Base-by-base conservation (phyloP, 2,888 invertebrate species). In the Harpalus rufipes region DNA sequence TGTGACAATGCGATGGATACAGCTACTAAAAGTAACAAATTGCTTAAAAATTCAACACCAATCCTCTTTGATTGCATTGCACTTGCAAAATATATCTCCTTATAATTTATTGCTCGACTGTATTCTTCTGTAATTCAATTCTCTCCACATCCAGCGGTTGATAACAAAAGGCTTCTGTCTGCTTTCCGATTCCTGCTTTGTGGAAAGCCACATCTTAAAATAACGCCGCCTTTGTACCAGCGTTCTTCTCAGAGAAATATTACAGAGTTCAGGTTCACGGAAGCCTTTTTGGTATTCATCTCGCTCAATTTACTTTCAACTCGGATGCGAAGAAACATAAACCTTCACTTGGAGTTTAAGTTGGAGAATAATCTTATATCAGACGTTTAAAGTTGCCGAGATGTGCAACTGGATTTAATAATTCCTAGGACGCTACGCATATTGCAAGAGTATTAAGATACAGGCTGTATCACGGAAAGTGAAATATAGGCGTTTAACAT, bases 231-330 rank as follows among this genome's bases (percentile, higher is more conserved):
- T 18, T 18, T n/a, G 6, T 74, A 10, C 72, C 12, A 14, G 6
- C n/a, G 63, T 25, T 63, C 68, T 16, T 44, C 44, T 74, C 18
- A 10, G 72, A 41, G 18, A 74, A 74, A 74, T 74, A 74, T 74
- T 74, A 18, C 72, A 44, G 16, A 7, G 72, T 74, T 74, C 10
- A 74, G 72, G 72, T 74, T 74, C 72, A 74, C 41, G 41, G 18
- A 74, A 74, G 18, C 72, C 72, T 74, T 72, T 18, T 41, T 41
- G 10, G 18, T 68, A 68, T 68, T 68, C 68, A 25, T 41, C 72
- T 44, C 72, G 72, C 72, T 74, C 72, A 44, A 74, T 74, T 74
- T 74, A 74, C 72, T 44, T 68, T 74, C 72, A 39, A 18, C 44
- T 74, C 18, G 44, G 18, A 74, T 74, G 44, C 5, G 44, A 21